Evolutionary conservation across 2,797 vertebrate genomes (phyloP).

Genomic region (Chromis chromis): DNA sequence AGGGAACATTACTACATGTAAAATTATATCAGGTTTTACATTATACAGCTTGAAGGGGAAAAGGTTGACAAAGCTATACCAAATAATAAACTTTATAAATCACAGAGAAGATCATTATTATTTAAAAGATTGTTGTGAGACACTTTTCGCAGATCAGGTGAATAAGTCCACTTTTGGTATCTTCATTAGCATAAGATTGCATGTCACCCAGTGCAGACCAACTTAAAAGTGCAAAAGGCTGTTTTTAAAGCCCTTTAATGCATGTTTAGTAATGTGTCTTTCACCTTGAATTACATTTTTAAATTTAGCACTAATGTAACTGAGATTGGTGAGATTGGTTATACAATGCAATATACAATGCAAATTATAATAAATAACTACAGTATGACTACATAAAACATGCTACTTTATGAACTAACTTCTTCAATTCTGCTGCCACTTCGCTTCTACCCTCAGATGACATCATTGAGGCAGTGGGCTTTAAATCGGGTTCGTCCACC

Average conservation of each 20-base stretch:
- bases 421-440: constrained; percentile 1
- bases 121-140: background rate
- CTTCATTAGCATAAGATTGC: background rate
- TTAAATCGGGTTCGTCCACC: constrained; percentile 93
- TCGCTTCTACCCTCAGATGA: constrained; percentile 84
- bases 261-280: background rate
- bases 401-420: background rate
- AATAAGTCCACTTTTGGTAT: too few species aligned
- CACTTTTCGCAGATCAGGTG: too few species aligned
- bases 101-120: background rate
- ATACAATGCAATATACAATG: background rate
- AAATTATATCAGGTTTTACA: too few species aligned
- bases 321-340: background rate
- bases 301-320: background rate
- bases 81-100: background rate
- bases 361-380: background rate
- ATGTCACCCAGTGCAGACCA: background rate
- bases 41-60: background rate
- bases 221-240: too few species aligned
- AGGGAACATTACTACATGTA: background rate
- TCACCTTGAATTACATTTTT: background rate
- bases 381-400: background rate
- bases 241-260: background rate
- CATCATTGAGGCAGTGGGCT: constrained; percentile 87
- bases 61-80: background rate